These are phyloP conservation scores for Epinotia nisella DNA, from an alignment of 2,888 invertebrate species.

Conservation along the genomic window DNA sequence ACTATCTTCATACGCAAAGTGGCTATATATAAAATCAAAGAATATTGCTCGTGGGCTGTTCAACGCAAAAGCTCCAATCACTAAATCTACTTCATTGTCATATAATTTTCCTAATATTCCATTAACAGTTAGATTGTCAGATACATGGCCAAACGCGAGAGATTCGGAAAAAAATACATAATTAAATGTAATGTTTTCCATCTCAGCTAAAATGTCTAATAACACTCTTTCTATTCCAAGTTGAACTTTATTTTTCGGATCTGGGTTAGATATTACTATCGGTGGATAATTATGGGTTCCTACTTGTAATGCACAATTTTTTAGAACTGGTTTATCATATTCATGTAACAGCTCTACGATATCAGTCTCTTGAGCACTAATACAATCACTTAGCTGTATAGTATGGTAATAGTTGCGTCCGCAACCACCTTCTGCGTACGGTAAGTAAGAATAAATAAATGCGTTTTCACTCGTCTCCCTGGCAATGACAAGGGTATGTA, in stretches of 20 bases:
- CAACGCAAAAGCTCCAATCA: slow-evolving; percentile 42
- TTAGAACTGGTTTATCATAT: slow-evolving; percentile 23
- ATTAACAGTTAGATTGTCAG: slow-evolving; percentile 32
- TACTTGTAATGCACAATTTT: slow-evolving; percentile 41
- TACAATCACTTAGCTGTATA: slow-evolving; percentile 42
- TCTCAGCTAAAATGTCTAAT: slow-evolving; percentile 26
- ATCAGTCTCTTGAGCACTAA: slow-evolving; percentile 8
- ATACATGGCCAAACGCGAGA: slow-evolving; percentile 34
- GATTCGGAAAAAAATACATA: slow-evolving; percentile 25
- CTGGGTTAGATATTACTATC: slow-evolving; percentile 23
- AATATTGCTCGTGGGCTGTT: slow-evolving; percentile 11
- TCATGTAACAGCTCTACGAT: slow-evolving; percentile 20
- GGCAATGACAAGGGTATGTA: slow-evolving; percentile 12
- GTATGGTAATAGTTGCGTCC: slow-evolving; percentile 44
- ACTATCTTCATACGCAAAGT: slow-evolving; percentile 36
- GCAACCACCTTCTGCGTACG: slow-evolving; percentile 44
- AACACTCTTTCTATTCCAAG: slow-evolving; percentile 39
- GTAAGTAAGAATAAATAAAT: slow-evolving; percentile 43
- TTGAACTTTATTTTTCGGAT: slow-evolving; percentile 1
- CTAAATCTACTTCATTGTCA: slow-evolving; percentile 39
- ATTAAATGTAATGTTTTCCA: slow-evolving; percentile 35
- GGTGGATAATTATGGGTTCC: slow-evolving; percentile 41
- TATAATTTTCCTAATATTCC: slow-evolving; percentile 34
- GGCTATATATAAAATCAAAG: slow-evolving; percentile 42
- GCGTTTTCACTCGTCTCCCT: slow-evolving; percentile 5